Evolutionary conservation across 1,140 invertebrate species (phyloP).

Genomic region (Physella acuta): DNA sequence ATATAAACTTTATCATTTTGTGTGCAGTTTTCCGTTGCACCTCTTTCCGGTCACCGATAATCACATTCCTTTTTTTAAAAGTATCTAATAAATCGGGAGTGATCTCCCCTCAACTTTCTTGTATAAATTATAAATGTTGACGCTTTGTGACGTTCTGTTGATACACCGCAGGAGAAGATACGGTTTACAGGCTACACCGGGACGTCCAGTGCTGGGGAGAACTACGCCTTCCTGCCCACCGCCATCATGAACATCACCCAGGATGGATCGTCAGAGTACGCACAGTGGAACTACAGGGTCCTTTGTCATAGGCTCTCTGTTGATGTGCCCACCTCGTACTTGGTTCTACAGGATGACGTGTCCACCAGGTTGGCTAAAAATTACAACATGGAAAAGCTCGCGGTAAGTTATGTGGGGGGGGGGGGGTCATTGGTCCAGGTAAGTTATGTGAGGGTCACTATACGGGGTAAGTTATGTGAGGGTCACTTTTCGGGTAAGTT

Average conservation of each 20-base stretch:
- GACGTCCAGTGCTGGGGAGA: conserved; percentile 28
- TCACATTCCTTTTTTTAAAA: too few species aligned
- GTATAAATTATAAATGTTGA: too few species aligned
- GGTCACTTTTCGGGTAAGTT: too few species aligned
- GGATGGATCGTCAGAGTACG: conserved; percentile 28
- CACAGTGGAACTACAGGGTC: conserved; percentile 50
- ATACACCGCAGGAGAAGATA: conserved; percentile 27
- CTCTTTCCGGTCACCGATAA: too few species aligned
- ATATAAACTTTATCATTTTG: too few species aligned
- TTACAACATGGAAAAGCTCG: conserved; percentile 25
- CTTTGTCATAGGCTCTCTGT: conserved; percentile 41
- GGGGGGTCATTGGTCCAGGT: too few species aligned
- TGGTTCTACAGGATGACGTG: conserved; percentile 43
- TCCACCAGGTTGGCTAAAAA: conserved; percentile 27
- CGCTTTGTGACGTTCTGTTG: too few species aligned
- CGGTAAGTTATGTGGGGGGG: not conserved
- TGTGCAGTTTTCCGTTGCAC: too few species aligned
- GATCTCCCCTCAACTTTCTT: too few species aligned
- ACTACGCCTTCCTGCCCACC: conserved; percentile 34
- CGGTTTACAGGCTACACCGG: conserved; percentile 40
- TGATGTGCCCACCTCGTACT: conserved; percentile 23
- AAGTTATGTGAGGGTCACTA: too few species aligned
- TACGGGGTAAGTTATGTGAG: too few species aligned
- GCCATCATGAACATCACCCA: conserved; percentile 35
- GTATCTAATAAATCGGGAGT: too few species aligned